These are phyloP conservation scores for Spilogale gracilis DNA, from an alignment of 2,113 vertebrate genomes.

Conservation along the genomic window DNA sequence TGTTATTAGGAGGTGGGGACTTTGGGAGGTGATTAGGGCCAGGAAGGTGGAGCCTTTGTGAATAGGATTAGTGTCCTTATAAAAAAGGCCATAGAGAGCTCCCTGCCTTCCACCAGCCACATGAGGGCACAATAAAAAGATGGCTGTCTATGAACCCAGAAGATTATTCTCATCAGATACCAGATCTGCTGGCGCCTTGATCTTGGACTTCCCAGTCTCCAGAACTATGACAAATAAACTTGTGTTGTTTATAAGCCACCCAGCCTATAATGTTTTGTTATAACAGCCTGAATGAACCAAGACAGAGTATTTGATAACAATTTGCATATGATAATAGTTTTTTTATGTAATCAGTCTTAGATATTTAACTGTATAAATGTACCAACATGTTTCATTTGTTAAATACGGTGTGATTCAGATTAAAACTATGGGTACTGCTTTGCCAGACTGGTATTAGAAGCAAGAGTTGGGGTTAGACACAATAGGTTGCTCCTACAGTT, in stretches of 20 bases:
- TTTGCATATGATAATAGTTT: neutral
- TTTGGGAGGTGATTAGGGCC: neutral
- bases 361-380: neutral
- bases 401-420: neutral
- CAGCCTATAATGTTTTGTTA: neutral
- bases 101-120: neutral
- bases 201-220: neutral
- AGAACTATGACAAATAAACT: neutral
- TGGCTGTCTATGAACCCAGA: neutral
- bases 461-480: neutral
- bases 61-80: neutral
- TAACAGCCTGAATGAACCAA: neutral
- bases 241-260: neutral
- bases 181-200: neutral
- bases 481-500: neutral
- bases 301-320: neutral
- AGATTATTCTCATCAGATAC: neutral
- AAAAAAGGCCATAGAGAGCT: neutral
- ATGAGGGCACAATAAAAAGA: neutral
- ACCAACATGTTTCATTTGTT: neutral
- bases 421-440: constrained; percentile 18
- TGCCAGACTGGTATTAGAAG: neutral
- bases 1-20: neutral
- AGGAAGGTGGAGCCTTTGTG: neutral
- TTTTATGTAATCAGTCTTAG: neutral